Evolutionary conservation across 2,888 invertebrate species (phyloP).

Genomic region (Chydorus sphaericus): DNA sequence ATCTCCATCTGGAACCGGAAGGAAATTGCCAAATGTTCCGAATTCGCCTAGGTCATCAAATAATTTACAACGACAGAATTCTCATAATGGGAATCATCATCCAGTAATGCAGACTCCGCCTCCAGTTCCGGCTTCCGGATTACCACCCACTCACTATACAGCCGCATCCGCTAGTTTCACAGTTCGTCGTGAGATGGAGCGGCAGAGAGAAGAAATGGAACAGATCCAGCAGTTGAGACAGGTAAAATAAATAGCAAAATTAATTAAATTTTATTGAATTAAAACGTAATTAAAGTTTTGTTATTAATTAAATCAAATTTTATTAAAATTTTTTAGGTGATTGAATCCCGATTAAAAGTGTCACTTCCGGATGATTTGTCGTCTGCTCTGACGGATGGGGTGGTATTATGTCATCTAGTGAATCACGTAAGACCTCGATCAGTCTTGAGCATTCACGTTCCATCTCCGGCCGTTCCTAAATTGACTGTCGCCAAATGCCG

Average conservation of each 20-base stretch:
- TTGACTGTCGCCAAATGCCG: constrained; percentile 88
- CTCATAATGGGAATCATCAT: constrained; percentile 30
- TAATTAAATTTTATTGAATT: neutral
- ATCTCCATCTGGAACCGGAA: neutral
- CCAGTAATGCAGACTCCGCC: constrained; percentile 51
- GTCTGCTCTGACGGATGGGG: constrained; percentile 74
- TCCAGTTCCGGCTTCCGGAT: constrained; percentile 50
- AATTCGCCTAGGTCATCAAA: neutral
- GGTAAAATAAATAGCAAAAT: constrained; percentile 25
- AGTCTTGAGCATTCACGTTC: constrained; percentile 87
- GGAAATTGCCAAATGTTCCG: neutral
- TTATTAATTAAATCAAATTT: neutral
- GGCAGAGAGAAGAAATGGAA: constrained; percentile 76
- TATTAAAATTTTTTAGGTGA: constrained; percentile 44
- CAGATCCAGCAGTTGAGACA: constrained; percentile 64
- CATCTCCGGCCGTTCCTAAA: constrained; percentile 83
- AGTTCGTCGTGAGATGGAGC: constrained; percentile 80
- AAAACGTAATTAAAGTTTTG: neutral
- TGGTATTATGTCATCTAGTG: constrained; percentile 84
- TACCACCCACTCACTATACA: too few relatives aligned
- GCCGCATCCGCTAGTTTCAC: constrained; percentile 49
- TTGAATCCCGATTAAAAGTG: constrained; percentile 79
- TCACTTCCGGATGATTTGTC: constrained; percentile 71
- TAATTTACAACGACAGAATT: neutral
- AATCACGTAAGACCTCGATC: constrained; percentile 82